Evolutionary conservation across 1,140 invertebrate species (phyloP), one percentile per base, ranked within the genome.

Genomic region (Limonius californicus): DNA sequence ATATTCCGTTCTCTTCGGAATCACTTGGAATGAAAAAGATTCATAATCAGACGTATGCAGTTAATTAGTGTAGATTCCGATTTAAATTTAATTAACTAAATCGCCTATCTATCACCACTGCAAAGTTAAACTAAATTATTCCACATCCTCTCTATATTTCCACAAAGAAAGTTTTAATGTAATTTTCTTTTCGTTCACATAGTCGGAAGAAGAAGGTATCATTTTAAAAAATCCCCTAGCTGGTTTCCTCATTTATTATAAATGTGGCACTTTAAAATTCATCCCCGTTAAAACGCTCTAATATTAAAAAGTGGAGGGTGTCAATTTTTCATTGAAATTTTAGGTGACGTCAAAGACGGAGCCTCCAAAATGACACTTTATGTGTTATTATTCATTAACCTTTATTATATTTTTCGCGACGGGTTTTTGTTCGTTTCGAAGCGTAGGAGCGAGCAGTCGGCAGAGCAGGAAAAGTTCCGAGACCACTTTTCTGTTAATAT

Each of bases 161-260:
- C 23, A 27, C 3, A 27, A 27, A 27, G 3, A 9, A 27, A 27
- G 23, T 27, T 27, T 27, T 27, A 27, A 27, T 9, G 23, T 9
- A 27, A 27, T 27, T 27, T 27, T 27, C 23, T 27, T 27, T 27
- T 27, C 23, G 3, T 27, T 27, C 23, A 27, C 9, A 27, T 27
- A 27, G 23, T 27, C 23, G 23, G 23, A 27, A 27, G 23, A 27
- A 27, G 23, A n/a, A 73, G 50, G 68, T 62, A 67, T 71, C 66
- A 70, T 71, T 67, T 20, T 58, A 14, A 43, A 43, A 59, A 23
- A 43, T 19, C 42, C 42, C 57, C 57, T 32, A 12, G 18, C 14
- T 19, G 16, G 23, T 11, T 6, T 45, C 7, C 30, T 43, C 42
- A 59, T 59, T 50, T 21, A 59, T 59, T 43, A 59, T 59, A 50